A percentile compares a stretch with the other conserved stretches of the same genome.
Conservation (phyloP, 2,888 invertebrate genomes). For the Ichneumoninae sp. region DNA sequence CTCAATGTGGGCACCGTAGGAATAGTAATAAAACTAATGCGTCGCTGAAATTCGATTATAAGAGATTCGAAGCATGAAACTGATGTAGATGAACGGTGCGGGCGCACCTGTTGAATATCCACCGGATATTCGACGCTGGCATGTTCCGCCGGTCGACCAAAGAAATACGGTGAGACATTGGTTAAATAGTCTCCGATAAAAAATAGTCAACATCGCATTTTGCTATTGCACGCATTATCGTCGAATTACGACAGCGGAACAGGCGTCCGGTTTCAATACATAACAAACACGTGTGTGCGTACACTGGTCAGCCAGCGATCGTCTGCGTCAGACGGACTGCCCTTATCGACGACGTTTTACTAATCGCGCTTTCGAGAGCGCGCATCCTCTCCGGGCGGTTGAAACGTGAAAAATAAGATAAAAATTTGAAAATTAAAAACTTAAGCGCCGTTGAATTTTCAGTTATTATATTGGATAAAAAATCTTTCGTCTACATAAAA, state of each 20-base stretch:
- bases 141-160: conserved; percentile 18
- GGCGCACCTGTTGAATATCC: conserved; percentile 46
- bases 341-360: conserved; percentile 26
- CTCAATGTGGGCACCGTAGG: too few relatives aligned
- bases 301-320: not conserved
- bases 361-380: conserved; percentile 4
- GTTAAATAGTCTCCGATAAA: conserved; percentile 3
- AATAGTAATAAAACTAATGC: not conserved
- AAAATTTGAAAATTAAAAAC: not conserved
- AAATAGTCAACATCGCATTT: conserved; percentile 5
- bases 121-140: conserved; percentile 39
- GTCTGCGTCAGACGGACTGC: conserved; percentile 1
- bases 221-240: conserved; percentile 4
- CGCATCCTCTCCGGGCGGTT: not conserved
- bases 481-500: too few relatives aligned
- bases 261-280: not conserved
- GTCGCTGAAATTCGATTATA: not conserved
- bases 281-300: not conserved
- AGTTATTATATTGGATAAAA: too few relatives aligned
- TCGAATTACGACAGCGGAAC: conserved; percentile 22
- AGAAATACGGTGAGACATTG: conserved; percentile 17
- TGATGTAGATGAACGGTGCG: conserved; percentile 24
- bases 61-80: not conserved
- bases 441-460: too few relatives aligned
- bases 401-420: not conserved